Evolutionary conservation across 2,888 invertebrate genomes (phyloP), one percentile per base, ranked within the genome.

Genomic region (Pachliopta kotzebuea): DNA sequence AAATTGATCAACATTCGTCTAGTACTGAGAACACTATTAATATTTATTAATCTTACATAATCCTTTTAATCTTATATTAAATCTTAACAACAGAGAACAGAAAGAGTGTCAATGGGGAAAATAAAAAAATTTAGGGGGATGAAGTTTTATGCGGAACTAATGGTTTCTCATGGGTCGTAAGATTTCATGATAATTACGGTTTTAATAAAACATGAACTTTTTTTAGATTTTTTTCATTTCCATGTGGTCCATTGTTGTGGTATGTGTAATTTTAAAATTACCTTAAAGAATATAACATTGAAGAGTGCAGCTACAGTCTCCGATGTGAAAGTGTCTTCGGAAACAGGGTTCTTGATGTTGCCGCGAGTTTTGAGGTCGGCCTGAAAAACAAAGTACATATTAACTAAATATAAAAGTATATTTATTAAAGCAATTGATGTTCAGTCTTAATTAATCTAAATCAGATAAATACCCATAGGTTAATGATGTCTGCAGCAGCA

Each of bases 241-340:
- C 45, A 7, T 7, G 45, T 18, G 6, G 6, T n/a, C n/a, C n/a
- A 37, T 11, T 37, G 37, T 37, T 11, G n/a, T 18, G 6, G 18
- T 4, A n/a, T 49, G 42, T 17, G 29, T 9, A 21, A 24, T 20
- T 29, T 18, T 0, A 21, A 1, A 18, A 20, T 37, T 67, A 74
- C 74, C 69, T 75, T 69, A 68, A 73, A 73, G 75, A 75, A 84
- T 42, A 84, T 83, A 6, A 83, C 76, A 67, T 84, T 84, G 67
- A 81, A 71, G 0, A 84, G 78, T 2, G 76, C 81, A 7, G 72
- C 72, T 0, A 69, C 77, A 4, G 72, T 65, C 4, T 72, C 73
- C 0, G 67, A 24, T 14, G 69, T 65, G 18, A 84, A 54, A 3
- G 42, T 26, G 26, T 74, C 70, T 14, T 69, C 52, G 20, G 70